Conservation (phyloP, 2,888 invertebrate species). For the Agriopis aurantiaria region DNA sequence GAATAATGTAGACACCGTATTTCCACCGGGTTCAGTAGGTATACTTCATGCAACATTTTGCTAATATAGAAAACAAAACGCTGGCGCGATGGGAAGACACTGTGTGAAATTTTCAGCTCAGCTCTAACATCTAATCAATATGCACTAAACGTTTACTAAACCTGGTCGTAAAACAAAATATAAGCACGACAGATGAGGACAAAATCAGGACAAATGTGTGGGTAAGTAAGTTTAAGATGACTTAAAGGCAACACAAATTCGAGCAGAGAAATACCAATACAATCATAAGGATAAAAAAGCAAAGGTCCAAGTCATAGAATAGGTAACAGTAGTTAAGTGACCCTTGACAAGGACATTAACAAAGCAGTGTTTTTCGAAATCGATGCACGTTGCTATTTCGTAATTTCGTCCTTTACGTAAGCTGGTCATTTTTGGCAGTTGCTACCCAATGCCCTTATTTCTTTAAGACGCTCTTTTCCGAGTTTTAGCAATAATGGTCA, state of each 20-base stretch:
- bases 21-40: no score
- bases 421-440: slow-evolving; percentile 3
- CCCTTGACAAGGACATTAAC: slow-evolving; percentile 5
- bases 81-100: no score
- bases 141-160: not conserved
- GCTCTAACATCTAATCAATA: not conserved
- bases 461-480: no score
- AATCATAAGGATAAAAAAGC: slow-evolving; percentile 5
- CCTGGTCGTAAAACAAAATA: not conserved
- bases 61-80: no score
- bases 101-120: not conserved
- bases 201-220: not conserved
- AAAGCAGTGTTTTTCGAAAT: slow-evolving; percentile 8
- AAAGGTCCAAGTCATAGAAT: not conserved
- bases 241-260: not conserved
- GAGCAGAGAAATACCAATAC: not conserved
- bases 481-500: no score
- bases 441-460: slow-evolving; percentile 5
- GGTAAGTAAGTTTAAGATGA: not conserved
- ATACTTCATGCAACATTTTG: no score
- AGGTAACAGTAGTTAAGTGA: not conserved
- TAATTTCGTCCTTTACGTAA: slow-evolving; percentile 1
- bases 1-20: not conserved
- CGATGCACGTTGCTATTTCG: slow-evolving; percentile 2
- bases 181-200: not conserved